Evolutionary conservation across 2,113 vertebrate species (phyloP).

Genomic region (Tyrannus savana): DNA sequence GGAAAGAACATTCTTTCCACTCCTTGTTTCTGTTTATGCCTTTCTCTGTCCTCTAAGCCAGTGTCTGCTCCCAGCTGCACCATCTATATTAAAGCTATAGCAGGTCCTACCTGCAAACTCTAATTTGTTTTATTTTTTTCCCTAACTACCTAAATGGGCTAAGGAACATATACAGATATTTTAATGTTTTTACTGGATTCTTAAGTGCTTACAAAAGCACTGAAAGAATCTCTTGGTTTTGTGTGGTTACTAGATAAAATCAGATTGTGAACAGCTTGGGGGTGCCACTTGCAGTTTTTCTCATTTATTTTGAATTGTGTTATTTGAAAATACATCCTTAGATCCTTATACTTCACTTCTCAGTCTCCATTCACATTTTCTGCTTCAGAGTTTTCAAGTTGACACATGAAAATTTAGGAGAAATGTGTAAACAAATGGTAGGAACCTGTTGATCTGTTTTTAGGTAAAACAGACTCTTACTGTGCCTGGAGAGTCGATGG

Average conservation of each 20-base stretch:
- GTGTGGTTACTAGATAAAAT: background rate
- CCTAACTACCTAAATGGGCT: background rate
- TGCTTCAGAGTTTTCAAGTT: background rate
- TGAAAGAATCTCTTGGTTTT: background rate
- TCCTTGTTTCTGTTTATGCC: background rate
- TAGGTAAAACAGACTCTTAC: background rate
- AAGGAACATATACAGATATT: background rate
- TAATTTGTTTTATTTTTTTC: background rate
- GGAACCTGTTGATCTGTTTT: background rate
- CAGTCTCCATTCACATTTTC: background rate
- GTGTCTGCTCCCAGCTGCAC: background rate
- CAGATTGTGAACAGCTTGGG: background rate
- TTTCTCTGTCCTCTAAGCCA: background rate
- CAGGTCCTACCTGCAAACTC: background rate
- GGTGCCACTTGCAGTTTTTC: background rate
- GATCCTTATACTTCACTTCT: background rate
- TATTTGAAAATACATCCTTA: background rate
- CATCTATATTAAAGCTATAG: background rate
- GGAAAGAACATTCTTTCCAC: background rate
- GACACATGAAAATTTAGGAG: background rate
- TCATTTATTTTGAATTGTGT: background rate
- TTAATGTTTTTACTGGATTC: background rate
- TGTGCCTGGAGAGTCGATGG: background rate
- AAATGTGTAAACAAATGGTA: background rate
- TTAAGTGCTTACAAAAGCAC: background rate